Percentiles rank a stretch among this genome's conserved stretches.
Conservation (phyloP, 2,797 vertebrate species). For the Monodelphis domestica region DNA sequence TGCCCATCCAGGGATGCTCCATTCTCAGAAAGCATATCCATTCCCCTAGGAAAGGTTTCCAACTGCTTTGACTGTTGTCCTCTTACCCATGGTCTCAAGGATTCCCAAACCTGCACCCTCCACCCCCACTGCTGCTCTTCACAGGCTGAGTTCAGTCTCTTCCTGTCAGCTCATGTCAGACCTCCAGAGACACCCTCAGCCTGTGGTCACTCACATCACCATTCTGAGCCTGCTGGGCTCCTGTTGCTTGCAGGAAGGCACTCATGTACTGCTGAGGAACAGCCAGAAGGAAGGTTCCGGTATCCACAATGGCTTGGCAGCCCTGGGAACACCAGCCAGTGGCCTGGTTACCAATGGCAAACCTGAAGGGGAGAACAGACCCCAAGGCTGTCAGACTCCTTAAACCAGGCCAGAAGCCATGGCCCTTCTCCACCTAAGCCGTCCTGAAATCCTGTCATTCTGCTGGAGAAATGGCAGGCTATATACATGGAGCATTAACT, state of each 20-base stretch:
- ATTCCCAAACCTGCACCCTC: too few species aligned
- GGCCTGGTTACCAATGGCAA: conserved; percentile 78
- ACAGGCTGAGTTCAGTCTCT: background rate
- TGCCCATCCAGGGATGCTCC: background rate
- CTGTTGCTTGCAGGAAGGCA: conserved; percentile 80
- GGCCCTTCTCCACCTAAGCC: background rate
- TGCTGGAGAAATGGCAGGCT: background rate
- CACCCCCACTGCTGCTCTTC: background rate
- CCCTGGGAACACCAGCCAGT: conserved; percentile 84
- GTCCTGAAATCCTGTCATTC: background rate
- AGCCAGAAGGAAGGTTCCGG: conserved; percentile 86
- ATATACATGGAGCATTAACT: background rate
- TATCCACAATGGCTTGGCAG: conserved; percentile 89
- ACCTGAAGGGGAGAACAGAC: conserved; percentile 73
- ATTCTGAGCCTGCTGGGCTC: conserved; percentile 82
- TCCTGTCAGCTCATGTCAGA: background rate
- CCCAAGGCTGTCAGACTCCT: background rate
- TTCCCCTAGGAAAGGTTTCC: background rate
- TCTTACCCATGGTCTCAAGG: background rate
- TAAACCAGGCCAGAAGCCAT: background rate
- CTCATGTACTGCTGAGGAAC: conserved; percentile 80
- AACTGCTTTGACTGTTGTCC: background rate
- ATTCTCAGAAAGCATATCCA: background rate
- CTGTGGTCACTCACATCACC: conserved; percentile 77
- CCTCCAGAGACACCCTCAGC: rapidly evolving